A percentile compares a stretch with the other conserved stretches of the same genome.
Evolutionary conservation across 2,888 invertebrate genomes (phyloP).

Genomic region (Eupithecia exiguata): DNA sequence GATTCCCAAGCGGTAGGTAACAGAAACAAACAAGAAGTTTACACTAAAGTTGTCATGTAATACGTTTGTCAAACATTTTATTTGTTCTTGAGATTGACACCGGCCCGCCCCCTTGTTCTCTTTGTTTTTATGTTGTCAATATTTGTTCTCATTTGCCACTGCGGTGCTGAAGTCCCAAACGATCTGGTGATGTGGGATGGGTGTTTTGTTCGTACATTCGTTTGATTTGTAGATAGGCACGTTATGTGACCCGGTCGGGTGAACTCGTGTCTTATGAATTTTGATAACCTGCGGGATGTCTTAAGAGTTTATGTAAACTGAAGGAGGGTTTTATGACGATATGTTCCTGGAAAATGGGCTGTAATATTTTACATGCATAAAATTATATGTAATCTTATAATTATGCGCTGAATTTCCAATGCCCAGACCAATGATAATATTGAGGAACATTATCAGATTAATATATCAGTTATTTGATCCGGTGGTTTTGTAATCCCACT

Average conservation of each 20-base stretch:
- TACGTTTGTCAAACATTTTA: constrained; percentile 78
- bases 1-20: constrained; percentile 54
- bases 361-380: not conserved
- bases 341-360: not conserved
- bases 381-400: not conserved
- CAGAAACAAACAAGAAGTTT: constrained; percentile 55
- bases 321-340: not conserved
- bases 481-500: no score
- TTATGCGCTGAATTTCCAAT: no score
- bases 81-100: constrained; percentile 81
- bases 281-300: constrained; percentile 40
- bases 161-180: constrained; percentile 68
- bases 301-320: constrained; percentile 4
- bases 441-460: not conserved
- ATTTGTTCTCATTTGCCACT: constrained; percentile 80
- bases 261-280: constrained; percentile 59
- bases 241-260: constrained; percentile 40
- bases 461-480: no score
- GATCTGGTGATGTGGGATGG: constrained; percentile 71
- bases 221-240: constrained; percentile 42
- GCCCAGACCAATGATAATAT: not conserved
- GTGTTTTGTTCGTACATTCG: constrained; percentile 54
- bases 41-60: constrained; percentile 76
- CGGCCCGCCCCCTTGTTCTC: constrained; percentile 70
- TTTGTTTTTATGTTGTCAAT: constrained; percentile 82